Conservation (phyloP, 2,113 vertebrate genomes). For the Eretmochelys imbricata region DNA sequence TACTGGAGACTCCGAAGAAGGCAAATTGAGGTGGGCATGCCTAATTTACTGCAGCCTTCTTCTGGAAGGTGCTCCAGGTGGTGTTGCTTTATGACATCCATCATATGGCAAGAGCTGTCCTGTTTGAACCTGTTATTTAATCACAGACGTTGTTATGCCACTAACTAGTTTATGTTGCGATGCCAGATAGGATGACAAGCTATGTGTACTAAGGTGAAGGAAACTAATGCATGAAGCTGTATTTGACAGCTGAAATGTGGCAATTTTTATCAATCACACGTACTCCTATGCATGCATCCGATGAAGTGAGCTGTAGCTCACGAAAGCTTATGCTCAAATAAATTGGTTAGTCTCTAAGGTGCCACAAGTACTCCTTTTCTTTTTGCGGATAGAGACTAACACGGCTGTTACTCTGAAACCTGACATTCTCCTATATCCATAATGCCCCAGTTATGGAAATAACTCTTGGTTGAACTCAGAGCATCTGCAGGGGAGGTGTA, state of each 20-base stretch:
- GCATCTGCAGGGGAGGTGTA: background rate
- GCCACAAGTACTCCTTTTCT: too few species aligned
- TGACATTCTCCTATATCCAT: background rate
- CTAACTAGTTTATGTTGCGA: background rate
- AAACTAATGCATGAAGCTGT: background rate
- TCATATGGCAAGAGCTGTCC: background rate
- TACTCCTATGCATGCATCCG: too few species aligned
- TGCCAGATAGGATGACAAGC: accelerated
- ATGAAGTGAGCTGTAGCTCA: too few species aligned
- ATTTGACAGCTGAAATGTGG: background rate
- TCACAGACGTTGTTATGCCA: background rate
- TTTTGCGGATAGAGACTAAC: too few species aligned
- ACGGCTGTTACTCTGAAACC: too few species aligned
- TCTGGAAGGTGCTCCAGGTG: background rate
- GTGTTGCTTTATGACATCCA: background rate
- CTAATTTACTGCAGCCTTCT: background rate
- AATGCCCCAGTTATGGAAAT: background rate
- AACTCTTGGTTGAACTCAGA: background rate
- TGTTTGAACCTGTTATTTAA: background rate
- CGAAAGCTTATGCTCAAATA: too few species aligned
- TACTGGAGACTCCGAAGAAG: background rate
- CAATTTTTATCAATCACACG: background rate
- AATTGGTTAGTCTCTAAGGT: too few species aligned
- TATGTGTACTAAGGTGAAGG: background rate
- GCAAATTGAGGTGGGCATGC: background rate